phyloP scores from a whole-genome alignment of 1,140 invertebrate genomes.

The Phenacoccus solenopsis region DNA sequence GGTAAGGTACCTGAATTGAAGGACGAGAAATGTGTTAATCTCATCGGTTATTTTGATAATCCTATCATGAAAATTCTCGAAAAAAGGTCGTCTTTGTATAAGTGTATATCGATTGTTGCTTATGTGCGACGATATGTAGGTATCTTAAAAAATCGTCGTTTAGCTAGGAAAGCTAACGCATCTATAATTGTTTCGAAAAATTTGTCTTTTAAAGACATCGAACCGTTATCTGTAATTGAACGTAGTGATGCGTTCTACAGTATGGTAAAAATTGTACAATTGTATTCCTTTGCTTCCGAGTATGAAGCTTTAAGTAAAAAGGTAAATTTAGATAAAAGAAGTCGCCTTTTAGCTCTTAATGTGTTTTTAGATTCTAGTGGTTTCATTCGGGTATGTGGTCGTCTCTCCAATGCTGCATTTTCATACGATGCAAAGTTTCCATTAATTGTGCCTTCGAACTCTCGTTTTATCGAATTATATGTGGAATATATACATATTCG shows the following conservation, averaged over 20 bases:
- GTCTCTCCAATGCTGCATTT: neutral
- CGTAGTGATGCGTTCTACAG: neutral
- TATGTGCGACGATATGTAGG: neutral
- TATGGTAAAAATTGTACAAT: neutral
- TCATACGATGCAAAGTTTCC: conserved; percentile 32
- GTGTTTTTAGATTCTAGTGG: conserved; percentile 24
- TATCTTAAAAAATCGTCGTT: neutral
- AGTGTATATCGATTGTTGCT: neutral
- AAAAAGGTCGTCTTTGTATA: neutral
- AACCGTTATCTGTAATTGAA: too few species aligned
- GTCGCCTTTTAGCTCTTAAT: conserved; percentile 15
- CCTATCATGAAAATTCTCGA: neutral
- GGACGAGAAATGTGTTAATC: neutral
- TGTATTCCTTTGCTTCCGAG: conserved; percentile 1
- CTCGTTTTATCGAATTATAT: conserved; percentile 31
- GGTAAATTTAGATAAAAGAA: neutral
- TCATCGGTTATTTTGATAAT: neutral
- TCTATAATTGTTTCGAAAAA: neutral
- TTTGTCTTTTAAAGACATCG: too few species aligned
- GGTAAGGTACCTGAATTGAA: conserved; percentile 5
- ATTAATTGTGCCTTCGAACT: conserved; percentile 30
- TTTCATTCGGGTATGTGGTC: conserved; percentile 22
- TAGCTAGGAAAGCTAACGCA: neutral
- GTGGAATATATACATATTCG: conserved; percentile 30
- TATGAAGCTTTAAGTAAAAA: neutral